Conservation (phyloP, 2,888 invertebrate genomes). For the Ophion ellenae region DNA sequence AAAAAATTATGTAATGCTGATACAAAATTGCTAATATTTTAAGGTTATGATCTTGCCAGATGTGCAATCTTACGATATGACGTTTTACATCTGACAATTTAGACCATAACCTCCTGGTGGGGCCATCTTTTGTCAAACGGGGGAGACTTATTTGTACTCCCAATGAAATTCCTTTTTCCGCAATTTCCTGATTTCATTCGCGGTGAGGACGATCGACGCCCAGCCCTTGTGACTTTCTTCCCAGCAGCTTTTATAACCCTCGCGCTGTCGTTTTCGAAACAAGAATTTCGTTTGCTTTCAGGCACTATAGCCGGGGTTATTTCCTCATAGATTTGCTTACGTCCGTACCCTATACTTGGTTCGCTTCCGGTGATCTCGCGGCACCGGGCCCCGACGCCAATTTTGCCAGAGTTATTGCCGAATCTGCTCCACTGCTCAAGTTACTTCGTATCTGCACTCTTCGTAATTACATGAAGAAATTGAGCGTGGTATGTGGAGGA, state of each 20-base stretch:
- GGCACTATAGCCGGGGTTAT: conserved; percentile 78
- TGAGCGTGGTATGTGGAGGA: conserved; percentile 68
- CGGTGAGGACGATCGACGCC: neutral
- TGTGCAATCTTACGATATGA: too few species aligned
- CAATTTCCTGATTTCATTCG: neutral
- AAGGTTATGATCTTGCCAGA: too few species aligned
- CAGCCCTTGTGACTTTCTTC: neutral
- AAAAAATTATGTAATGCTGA: too few species aligned
- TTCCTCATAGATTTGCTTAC: conserved; percentile 80
- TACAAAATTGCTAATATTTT: too few species aligned
- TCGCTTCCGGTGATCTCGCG: conserved; percentile 60
- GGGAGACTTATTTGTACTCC: too few species aligned
- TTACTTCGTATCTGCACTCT: conserved; percentile 73
- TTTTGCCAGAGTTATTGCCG: conserved; percentile 71
- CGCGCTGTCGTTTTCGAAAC: neutral
- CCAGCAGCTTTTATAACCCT: neutral
- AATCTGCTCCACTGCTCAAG: conserved; percentile 75
- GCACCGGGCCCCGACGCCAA: conserved; percentile 68
- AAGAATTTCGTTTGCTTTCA: conserved; percentile 65
- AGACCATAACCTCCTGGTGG: too few species aligned
- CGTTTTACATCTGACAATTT: too few species aligned
- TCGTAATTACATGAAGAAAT: conserved; percentile 71
- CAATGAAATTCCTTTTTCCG: neutral
- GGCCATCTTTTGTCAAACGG: too few species aligned
- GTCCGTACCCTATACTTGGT: conserved; percentile 77